phyloP scores from a whole-genome alignment of 1,140 invertebrate genomes.

The Telenomus remus region DNA sequence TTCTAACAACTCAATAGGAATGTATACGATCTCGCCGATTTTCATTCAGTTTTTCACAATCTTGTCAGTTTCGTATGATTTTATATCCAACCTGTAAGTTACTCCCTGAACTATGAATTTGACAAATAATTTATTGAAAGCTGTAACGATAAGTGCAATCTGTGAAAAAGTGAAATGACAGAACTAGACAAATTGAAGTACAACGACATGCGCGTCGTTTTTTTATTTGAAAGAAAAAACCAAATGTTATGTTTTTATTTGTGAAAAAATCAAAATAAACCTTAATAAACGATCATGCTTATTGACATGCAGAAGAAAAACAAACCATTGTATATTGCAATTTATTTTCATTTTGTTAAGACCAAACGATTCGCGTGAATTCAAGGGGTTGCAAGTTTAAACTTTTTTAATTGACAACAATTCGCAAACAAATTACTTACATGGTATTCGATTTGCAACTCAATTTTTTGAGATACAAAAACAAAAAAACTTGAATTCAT shows the following conservation, averaged over 20 bases:
- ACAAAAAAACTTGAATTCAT: no score
- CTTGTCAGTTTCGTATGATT: slow-evolving; percentile 4
- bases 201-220: slow-evolving; percentile 28
- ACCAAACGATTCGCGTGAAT: not conserved
- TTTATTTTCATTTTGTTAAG: not conserved
- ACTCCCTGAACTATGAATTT: slow-evolving; percentile 11
- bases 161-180: slow-evolving; percentile 12
- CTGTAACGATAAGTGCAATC: slow-evolving; percentile 32
- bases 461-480: not conserved
- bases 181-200: no score
- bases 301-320: slow-evolving; percentile 1
- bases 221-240: slow-evolving; percentile 2
- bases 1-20: slow-evolving; percentile 30
- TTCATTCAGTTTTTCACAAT: slow-evolving; percentile 17
- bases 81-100: not conserved
- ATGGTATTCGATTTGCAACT: slow-evolving; percentile 20
- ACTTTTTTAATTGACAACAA: no score
- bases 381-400: slow-evolving; percentile 8
- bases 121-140: slow-evolving; percentile 19
- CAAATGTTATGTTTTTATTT: slow-evolving; percentile 30
- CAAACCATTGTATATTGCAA: slow-evolving; percentile 6
- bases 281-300: slow-evolving; percentile 19
- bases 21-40: slow-evolving; percentile 25
- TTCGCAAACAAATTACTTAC: not conserved
- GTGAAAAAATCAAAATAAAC: slow-evolving; percentile 12